Evolutionary conservation across 2,888 invertebrate species (phyloP).

Genomic region (Esperia sulphurella): DNA sequence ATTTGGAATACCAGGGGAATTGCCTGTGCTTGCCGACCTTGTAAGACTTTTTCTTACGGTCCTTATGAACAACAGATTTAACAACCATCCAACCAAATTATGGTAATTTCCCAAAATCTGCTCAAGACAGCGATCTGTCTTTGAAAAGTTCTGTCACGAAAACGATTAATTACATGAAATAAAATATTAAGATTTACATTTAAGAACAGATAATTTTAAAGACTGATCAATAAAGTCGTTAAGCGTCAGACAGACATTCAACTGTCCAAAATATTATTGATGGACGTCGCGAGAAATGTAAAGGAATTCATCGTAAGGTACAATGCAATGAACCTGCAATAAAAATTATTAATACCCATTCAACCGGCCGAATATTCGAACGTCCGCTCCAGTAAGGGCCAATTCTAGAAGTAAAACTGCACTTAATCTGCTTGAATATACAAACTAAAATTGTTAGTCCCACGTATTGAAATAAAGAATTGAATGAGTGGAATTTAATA

Average conservation of each 20-base stretch:
- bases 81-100: no score
- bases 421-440: constrained; percentile 50
- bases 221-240: constrained; percentile 57
- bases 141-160: background rate
- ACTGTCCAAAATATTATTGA: constrained; percentile 72
- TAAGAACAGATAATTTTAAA: constrained; percentile 55
- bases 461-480: constrained; percentile 62
- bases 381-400: constrained; percentile 28
- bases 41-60: no score
- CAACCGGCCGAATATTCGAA: constrained; percentile 37
- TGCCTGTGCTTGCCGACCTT: no score
- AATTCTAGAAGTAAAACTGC: constrained; percentile 38
- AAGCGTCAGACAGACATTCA: constrained; percentile 60
- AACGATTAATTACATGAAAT: constrained; percentile 39
- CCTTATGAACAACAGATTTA: no score
- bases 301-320: constrained; percentile 49
- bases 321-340: constrained; percentile 71
- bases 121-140: background rate
- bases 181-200: constrained; percentile 40
- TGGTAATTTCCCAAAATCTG: constrained; percentile 11
- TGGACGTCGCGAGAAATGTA: constrained; percentile 60
- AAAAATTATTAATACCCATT: constrained; percentile 75
- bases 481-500: constrained; percentile 72
- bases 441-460: constrained; percentile 57
- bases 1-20: no score